phyloP scores from a whole-genome alignment of 2,797 vertebrate genomes.

The Rhabdomys pumilio region DNA sequence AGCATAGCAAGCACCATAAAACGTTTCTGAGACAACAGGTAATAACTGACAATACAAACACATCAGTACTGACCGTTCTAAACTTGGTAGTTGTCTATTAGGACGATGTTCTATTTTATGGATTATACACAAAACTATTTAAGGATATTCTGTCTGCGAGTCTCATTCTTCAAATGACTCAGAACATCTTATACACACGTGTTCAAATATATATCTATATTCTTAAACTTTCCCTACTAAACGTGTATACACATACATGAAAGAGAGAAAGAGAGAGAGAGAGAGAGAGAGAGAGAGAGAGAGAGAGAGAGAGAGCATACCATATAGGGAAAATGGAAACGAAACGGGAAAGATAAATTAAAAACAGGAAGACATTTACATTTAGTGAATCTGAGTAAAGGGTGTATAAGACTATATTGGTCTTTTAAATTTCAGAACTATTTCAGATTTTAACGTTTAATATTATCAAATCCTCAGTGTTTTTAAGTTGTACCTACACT shows the following conservation, averaged over 20 bases:
- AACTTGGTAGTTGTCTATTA: not conserved
- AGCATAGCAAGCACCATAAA: not conserved
- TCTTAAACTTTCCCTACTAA: not conserved
- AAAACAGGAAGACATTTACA: slow-evolving; percentile 45
- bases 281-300: not conserved
- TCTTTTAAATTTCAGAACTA: slow-evolving; percentile 39
- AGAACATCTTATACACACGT: not conserved
- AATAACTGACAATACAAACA: slow-evolving; percentile 17
- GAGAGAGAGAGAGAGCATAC: not conserved
- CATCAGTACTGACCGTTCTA: not conserved
- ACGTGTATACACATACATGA: not conserved
- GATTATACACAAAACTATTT: not conserved
- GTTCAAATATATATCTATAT: not conserved
- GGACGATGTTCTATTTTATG: not conserved
- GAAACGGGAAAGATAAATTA: not conserved
- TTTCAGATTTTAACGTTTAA: slow-evolving; percentile 37
- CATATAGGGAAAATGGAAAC: not conserved
- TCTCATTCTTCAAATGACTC: slow-evolving; percentile 39
- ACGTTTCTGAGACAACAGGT: not conserved
- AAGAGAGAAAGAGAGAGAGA: not conserved
- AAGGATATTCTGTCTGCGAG: not conserved
- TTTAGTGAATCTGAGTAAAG: slow-evolving; percentile 1
- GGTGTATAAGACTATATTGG: not conserved
- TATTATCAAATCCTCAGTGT: not conserved
- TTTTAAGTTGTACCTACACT: not conserved